phyloP scores from a whole-genome alignment of 2,797 vertebrate species.

The Dipus sagitta region DNA sequence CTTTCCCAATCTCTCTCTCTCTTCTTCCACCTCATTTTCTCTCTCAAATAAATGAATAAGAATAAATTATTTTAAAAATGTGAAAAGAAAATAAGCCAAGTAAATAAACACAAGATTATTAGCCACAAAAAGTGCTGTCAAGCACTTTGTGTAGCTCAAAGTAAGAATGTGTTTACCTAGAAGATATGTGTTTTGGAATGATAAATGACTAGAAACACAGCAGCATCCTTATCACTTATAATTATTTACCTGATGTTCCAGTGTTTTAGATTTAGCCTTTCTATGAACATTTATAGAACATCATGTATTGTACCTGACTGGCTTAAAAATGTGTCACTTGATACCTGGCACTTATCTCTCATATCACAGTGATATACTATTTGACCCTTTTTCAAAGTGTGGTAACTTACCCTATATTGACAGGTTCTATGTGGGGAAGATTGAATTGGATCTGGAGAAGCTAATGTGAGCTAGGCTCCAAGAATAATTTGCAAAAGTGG shows the following conservation, averaged over 20 bases:
- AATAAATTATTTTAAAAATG: too few relatives aligned
- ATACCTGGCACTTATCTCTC: not conserved
- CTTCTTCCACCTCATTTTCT: too few relatives aligned
- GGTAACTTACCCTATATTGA: too few relatives aligned
- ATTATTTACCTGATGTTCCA: not conserved
- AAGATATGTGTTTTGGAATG: not conserved
- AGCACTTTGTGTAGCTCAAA: conserved; percentile 41
- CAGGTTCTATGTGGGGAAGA: not conserved
- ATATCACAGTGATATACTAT: not conserved
- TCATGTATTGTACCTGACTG: not conserved
- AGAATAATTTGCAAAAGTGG: not conserved
- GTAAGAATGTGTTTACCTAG: not conserved
- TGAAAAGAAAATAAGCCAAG: not conserved
- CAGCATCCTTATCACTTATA: not conserved
- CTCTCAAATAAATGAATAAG: too few relatives aligned
- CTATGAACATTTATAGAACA: not conserved
- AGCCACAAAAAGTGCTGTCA: not conserved
- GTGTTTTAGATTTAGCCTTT: not conserved
- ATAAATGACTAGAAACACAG: not conserved
- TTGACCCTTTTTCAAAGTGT: not conserved
- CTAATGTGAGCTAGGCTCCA: not conserved
- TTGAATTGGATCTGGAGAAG: not conserved
- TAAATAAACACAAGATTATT: conserved; percentile 35
- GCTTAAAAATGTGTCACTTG: not conserved
- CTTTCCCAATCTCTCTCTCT: too few relatives aligned